Conservation (phyloP, 1,140 invertebrate genomes). For the Heterodera carotae region DNA sequence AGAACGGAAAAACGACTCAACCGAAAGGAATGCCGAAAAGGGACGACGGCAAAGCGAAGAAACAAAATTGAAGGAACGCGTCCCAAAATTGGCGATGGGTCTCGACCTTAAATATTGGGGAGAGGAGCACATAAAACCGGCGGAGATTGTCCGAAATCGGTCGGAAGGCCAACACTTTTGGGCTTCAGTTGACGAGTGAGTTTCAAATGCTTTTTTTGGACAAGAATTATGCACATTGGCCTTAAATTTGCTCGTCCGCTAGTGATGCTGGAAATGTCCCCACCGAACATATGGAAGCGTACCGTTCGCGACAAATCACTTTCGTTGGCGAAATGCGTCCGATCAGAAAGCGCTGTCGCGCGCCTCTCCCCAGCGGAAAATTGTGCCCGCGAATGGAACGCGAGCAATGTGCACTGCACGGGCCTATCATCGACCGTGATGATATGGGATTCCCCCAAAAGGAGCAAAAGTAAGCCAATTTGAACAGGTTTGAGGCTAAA, state of each 20-base stretch:
- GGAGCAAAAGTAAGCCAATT: constrained; percentile 28
- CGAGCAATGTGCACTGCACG: constrained; percentile 51
- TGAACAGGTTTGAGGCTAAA: no score
- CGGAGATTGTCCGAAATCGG: constrained; percentile 39
- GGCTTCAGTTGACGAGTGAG: constrained; percentile 38
- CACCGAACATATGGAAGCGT: constrained; percentile 42
- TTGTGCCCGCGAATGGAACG: constrained; percentile 56
- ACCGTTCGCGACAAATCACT: constrained; percentile 47
- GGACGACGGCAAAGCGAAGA: constrained; percentile 8
- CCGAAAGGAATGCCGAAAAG: not conserved
- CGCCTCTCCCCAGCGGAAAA: constrained; percentile 25
- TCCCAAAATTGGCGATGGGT: constrained; percentile 46
- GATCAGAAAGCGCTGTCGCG: constrained; percentile 39
- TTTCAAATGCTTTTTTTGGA: not conserved
- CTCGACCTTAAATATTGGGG: constrained; percentile 61
- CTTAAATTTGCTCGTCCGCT: constrained; percentile 10
- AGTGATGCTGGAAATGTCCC: constrained; percentile 5
- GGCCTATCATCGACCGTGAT: constrained; percentile 50
- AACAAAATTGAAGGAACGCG: constrained; percentile 19
- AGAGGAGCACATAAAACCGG: constrained; percentile 51
- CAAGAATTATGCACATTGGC: constrained; percentile 7
- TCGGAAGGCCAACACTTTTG: constrained; percentile 55
- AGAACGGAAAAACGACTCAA: not conserved
- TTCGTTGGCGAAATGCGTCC: constrained; percentile 47
- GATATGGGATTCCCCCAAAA: constrained; percentile 54